Percentiles rank a stretch among this genome's conserved stretches.
These are phyloP conservation scores for Hedya salicella DNA, from an alignment of 2,888 invertebrate species.

Conservation along the genomic window DNA sequence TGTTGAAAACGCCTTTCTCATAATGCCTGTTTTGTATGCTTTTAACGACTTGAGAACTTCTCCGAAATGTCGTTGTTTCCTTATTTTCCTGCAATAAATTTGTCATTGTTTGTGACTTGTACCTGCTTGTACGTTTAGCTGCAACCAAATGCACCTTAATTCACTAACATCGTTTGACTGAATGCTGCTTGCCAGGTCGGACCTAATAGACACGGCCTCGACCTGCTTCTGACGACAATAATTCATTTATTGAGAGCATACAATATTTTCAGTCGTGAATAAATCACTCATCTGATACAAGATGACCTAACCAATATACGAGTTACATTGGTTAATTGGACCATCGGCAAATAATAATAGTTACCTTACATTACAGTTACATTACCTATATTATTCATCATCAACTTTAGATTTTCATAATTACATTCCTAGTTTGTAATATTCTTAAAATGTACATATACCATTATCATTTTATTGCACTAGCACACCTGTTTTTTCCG, in stretches of 20 bases:
- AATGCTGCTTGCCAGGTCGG: slow-evolving; percentile 42
- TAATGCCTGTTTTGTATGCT: slow-evolving; percentile 15
- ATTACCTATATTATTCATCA: neutral
- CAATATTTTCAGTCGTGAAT: slow-evolving; percentile 53
- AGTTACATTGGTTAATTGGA: neutral
- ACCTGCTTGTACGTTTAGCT: slow-evolving; percentile 15
- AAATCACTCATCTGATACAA: slow-evolving; percentile 2
- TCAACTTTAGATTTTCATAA: neutral
- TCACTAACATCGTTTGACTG: slow-evolving; percentile 12
- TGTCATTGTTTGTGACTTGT: slow-evolving; percentile 21
- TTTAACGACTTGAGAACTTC: neutral
- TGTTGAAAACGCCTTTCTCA: neutral
- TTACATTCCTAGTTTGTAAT: neutral
- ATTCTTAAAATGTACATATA: neutral
- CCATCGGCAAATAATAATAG: neutral
- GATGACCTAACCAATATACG: neutral
- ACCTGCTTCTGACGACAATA: slow-evolving; percentile 69
- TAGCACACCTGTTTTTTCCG: slow-evolving; percentile 3
- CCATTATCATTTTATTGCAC: slow-evolving; percentile 10
- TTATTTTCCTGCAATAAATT: slow-evolving; percentile 19
- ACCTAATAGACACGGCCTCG: slow-evolving; percentile 68
- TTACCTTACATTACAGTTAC: neutral
- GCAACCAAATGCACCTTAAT: slow-evolving; percentile 24
- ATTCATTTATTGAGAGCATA: slow-evolving; percentile 66
- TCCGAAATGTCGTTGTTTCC: slow-evolving; percentile 5